Evolutionary conservation across 2,113 vertebrate species (phyloP).

Genomic region (Apteryx owenii): DNA sequence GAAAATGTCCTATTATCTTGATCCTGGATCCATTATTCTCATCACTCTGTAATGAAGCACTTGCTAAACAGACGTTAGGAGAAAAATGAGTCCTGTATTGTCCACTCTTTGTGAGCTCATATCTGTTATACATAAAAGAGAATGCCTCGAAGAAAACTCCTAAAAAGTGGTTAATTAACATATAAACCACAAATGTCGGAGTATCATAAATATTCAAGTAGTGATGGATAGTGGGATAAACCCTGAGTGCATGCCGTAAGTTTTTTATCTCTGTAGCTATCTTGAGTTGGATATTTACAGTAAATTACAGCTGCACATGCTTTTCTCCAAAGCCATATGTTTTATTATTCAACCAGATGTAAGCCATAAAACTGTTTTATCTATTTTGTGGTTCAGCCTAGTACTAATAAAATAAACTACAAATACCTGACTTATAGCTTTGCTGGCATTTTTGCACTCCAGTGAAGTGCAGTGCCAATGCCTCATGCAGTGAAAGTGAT

Average conservation of each 20-base stretch:
- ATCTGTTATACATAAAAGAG: background rate
- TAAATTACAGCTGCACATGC: constrained; percentile 79
- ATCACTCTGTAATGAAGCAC: background rate
- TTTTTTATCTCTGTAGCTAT: constrained; percentile 62
- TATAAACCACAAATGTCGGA: constrained; percentile 43
- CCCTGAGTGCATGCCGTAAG: constrained; percentile 36
- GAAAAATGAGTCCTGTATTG: background rate
- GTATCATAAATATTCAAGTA: constrained; percentile 54
- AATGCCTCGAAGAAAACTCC: constrained; percentile 46
- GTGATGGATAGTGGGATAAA: constrained; percentile 55
- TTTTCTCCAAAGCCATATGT: constrained; percentile 74
- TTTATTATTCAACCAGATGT: constrained; percentile 83
- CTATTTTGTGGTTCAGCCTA: constrained; percentile 79
- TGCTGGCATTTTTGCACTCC: constrained; percentile 60
- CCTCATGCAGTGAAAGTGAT: constrained; percentile 46
- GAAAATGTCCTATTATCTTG: background rate
- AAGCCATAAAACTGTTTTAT: constrained; percentile 83
- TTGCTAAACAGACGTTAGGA: background rate
- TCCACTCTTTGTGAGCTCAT: background rate
- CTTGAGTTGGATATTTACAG: constrained; percentile 73
- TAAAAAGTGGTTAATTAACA: constrained; percentile 65
- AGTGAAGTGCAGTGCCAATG: constrained; percentile 56
- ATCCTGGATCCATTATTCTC: background rate
- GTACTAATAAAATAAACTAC: constrained; percentile 83
- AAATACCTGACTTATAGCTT: constrained; percentile 77